phyloP scores from a whole-genome alignment of 2,888 invertebrate species.

The Drosophila ochracea region DNA sequence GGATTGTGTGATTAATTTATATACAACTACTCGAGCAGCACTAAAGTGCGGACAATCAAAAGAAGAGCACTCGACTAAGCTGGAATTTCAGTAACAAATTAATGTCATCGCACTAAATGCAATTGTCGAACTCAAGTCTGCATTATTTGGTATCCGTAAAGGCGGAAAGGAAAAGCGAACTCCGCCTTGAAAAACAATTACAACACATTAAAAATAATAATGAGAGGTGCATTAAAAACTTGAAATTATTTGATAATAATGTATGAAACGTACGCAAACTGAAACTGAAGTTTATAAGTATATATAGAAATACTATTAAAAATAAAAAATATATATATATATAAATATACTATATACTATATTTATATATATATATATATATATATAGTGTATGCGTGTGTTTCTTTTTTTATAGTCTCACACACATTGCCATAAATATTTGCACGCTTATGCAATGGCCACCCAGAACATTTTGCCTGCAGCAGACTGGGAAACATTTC shows the following conservation, averaged over 20 bases:
- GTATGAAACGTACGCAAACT: not conserved
- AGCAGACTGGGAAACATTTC: not conserved
- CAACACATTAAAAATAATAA: not conserved
- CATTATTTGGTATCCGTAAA: not conserved
- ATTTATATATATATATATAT: not conserved
- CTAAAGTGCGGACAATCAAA: constrained; percentile 17
- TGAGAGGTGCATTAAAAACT: not conserved
- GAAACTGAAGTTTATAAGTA: not conserved
- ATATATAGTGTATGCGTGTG: not conserved
- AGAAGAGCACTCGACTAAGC: not conserved
- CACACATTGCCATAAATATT: constrained; percentile 59
- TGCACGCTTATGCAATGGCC: constrained; percentile 58
- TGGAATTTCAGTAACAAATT: not conserved
- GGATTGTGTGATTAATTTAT: constrained; percentile 30
- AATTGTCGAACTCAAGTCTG: not conserved
- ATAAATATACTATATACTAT: no score
- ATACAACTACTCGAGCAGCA: not conserved
- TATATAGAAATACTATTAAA: not conserved
- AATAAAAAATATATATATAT: not conserved
- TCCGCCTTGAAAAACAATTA: not conserved
- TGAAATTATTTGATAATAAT: not conserved
- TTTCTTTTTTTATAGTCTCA: constrained; percentile 6
- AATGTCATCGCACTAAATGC: not conserved
- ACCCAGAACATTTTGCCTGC: constrained; percentile 58
- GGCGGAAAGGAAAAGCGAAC: not conserved